phyloP scores from a whole-genome alignment of 2,888 invertebrate genomes.

The Dynastes tityus region DNA sequence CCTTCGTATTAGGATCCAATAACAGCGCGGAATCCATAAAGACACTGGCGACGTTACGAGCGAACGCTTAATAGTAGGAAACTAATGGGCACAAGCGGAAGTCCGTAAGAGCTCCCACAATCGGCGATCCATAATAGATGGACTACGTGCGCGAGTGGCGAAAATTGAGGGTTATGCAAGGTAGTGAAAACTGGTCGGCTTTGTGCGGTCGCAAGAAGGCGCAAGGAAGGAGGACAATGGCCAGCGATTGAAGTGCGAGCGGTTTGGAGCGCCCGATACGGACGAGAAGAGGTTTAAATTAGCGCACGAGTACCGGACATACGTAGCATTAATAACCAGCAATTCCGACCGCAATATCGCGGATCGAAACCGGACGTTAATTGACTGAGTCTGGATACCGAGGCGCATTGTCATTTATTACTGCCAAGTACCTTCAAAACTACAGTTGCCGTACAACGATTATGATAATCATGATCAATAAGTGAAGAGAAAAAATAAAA shows the following conservation, averaged over 20 bases:
- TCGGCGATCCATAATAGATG: conserved; percentile 48
- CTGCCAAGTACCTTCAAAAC: background rate
- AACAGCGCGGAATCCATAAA: conserved; percentile 23
- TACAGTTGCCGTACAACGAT: background rate
- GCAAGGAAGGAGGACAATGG: conserved; percentile 4
- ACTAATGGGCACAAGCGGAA: conserved; percentile 39
- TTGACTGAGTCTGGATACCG: conserved; percentile 56
- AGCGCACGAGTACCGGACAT: conserved; percentile 56
- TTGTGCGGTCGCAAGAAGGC: background rate
- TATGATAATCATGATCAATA: background rate
- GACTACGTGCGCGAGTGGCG: conserved; percentile 31
- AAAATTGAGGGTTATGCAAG: conserved; percentile 30
- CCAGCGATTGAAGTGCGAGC: conserved; percentile 34
- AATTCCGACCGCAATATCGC: conserved; percentile 57
- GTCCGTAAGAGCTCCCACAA: conserved; percentile 41
- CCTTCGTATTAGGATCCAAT: conserved; percentile 6
- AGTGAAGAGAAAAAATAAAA: background rate
- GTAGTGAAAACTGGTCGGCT: conserved; percentile 19
- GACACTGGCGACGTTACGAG: conserved; percentile 11
- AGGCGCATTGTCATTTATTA: conserved; percentile 45
- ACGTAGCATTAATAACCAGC: conserved; percentile 56
- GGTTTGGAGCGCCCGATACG: conserved; percentile 25
- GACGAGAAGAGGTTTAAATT: conserved; percentile 50
- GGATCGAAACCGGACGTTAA: conserved; percentile 59
- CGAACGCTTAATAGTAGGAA: conserved; percentile 32